Percentiles rank a stretch among this genome's conserved stretches.
Evolutionary conservation across 2,888 invertebrate genomes (phyloP).

Genomic region (Heliconius charithonia): DNA sequence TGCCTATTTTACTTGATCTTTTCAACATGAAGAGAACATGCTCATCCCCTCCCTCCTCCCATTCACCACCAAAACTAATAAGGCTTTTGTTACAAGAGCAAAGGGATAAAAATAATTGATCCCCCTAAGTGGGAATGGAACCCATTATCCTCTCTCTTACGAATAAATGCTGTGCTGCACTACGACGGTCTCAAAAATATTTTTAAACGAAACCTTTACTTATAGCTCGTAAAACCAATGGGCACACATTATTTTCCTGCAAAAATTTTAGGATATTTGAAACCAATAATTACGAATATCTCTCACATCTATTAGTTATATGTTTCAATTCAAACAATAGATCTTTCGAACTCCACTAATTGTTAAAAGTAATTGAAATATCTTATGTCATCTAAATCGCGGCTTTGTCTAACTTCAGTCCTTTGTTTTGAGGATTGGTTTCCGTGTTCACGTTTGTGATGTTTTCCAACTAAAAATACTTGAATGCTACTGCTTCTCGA

Average conservation of each 20-base stretch:
- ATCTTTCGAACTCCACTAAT: conserved; percentile 45
- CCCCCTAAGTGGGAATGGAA: background rate
- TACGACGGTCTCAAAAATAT: background rate
- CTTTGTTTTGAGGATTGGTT: background rate
- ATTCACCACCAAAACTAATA: too few species aligned
- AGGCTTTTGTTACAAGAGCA: background rate
- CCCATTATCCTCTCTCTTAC: background rate
- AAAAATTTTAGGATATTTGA: conserved; percentile 33
- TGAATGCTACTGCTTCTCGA: too few species aligned
- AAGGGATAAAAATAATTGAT: background rate
- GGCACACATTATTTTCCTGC: background rate
- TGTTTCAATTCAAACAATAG: conserved; percentile 47
- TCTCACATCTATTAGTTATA: conserved; percentile 42
- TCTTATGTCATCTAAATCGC: conserved; percentile 24
- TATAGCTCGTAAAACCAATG: background rate
- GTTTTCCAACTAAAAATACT: too few species aligned
- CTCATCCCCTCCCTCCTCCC: too few species aligned
- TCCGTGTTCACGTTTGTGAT: background rate
- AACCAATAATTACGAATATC: conserved; percentile 44
- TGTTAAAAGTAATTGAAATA: conserved; percentile 45
- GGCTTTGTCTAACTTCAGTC: background rate
- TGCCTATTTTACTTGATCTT: too few species aligned
- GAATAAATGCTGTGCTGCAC: too few species aligned
- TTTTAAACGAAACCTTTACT: background rate
- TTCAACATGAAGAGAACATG: too few species aligned